Evolutionary conservation across 2,113 vertebrate species (phyloP), one percentile per base, ranked within the genome.

Genomic region (Archilochus colubris): DNA sequence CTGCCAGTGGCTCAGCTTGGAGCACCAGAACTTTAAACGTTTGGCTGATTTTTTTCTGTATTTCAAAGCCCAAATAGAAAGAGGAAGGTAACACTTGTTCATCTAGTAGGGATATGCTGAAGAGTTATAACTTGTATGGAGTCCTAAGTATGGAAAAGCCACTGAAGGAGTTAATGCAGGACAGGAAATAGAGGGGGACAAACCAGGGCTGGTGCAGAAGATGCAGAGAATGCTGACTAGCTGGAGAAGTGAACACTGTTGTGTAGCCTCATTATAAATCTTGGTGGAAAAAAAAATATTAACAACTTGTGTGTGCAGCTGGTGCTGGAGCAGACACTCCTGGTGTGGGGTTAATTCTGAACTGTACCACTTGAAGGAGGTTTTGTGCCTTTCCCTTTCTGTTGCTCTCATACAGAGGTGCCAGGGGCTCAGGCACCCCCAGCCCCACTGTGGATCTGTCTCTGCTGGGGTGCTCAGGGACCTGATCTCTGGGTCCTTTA

Each of bases 371-470:
- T 30, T 62, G 22, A 2, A 22, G 68, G 28, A 24, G 20, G 13
- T 51, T 69, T 53, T 33, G 1, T 24, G 70, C 38, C 8, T 14
- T 73, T 85, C n/a, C 58, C 31, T 27, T 14, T 6, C 9, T 50
- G 36, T 7, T 48, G 14, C 15, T 74, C 61, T 30, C 30, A 2
- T 40, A 9, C 11, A 6, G 85, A 67, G 59, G 10, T 73, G 30
- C 66, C 6, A 6, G 17, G 23, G 11, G 44, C 64, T 59, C 38
- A 16, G 36, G 24, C 14, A 2, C 43, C 46, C 20, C 33, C 18
- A 5, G 36, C 3, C 3, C 23, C 3, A 1, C 36, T 3, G 28
- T 0, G 0, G 11, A 3, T 23, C 44, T 59, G 3, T 23, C 44
- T 59, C 36, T 27, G 3, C 61, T 30, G 66, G 23, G 22, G 3